phyloP scores from a whole-genome alignment of 2,113 vertebrate species.

The Isurus oxyrinchus region DNA sequence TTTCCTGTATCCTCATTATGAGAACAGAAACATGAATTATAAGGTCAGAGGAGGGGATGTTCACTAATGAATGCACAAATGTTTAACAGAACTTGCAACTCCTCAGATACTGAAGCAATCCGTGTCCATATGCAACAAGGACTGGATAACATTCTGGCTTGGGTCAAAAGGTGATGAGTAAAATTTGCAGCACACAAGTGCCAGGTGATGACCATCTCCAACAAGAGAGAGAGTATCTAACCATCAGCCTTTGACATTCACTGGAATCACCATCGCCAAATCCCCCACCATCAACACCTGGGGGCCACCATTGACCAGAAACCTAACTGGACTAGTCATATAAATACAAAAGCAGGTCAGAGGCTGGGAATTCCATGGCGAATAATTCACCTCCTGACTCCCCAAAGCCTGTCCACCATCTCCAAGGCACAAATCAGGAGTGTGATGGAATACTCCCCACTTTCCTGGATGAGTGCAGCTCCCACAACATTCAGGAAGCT shows the following conservation, averaged over 20 bases:
- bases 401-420: background rate
- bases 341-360: background rate
- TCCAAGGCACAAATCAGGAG: background rate
- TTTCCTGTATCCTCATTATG: background rate
- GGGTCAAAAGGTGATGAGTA: background rate
- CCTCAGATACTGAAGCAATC: too few species aligned
- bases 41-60: too few species aligned
- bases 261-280: background rate
- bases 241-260: background rate
- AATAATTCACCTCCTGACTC: background rate
- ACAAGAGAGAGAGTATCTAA: background rate
- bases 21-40: background rate
- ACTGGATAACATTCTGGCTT: background rate
- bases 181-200: background rate
- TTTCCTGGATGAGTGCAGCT: background rate
- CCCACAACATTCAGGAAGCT: background rate
- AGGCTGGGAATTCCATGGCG: background rate
- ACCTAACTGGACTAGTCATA: background rate
- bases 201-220: background rate
- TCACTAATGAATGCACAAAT: too few species aligned
- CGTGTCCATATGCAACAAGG: too few species aligned
- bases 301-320: background rate
- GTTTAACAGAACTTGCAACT: too few species aligned
- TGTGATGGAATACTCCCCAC: background rate
- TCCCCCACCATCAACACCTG: background rate